phyloP scores from a whole-genome alignment of 2,113 vertebrate genomes.

The Manacus vitellinus region DNA sequence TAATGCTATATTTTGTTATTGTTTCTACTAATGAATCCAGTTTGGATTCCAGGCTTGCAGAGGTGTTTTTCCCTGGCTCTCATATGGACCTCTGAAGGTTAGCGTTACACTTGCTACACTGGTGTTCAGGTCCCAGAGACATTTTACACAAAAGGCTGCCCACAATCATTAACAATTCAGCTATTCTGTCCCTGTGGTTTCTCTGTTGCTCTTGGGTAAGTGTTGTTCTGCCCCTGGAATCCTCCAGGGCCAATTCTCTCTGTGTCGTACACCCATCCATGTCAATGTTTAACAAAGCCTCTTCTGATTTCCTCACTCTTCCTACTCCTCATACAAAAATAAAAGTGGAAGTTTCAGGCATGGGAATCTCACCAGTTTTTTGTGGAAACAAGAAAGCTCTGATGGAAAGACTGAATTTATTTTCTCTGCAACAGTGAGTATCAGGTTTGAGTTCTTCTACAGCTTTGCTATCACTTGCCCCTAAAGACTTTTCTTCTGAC shows the following conservation, averaged over 20 bases:
- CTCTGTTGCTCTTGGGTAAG: neutral
- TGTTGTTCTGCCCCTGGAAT: neutral
- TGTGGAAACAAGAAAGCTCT: neutral
- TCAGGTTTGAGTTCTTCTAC: neutral
- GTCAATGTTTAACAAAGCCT: neutral
- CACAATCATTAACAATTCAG: neutral
- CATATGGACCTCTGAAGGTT: neutral
- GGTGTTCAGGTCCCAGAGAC: neutral
- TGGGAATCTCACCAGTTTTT: neutral
- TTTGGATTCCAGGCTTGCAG: neutral
- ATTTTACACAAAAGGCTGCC: neutral
- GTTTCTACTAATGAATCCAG: neutral
- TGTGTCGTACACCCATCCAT: neutral
- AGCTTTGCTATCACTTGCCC: neutral
- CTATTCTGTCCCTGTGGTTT: neutral
- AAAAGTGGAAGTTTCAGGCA: neutral
- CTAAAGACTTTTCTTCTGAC: neutral
- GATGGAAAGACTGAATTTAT: neutral
- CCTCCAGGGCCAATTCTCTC: neutral
- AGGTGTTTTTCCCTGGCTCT: neutral
- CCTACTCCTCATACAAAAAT: slow-evolving; percentile 1
- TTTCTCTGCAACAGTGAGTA: neutral
- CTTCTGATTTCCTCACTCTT: neutral
- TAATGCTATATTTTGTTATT: neutral
- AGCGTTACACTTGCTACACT: neutral